These are phyloP conservation scores for Psephotus haematonotus DNA, from an alignment of 2,113 vertebrate species.

Conservation along the genomic window DNA sequence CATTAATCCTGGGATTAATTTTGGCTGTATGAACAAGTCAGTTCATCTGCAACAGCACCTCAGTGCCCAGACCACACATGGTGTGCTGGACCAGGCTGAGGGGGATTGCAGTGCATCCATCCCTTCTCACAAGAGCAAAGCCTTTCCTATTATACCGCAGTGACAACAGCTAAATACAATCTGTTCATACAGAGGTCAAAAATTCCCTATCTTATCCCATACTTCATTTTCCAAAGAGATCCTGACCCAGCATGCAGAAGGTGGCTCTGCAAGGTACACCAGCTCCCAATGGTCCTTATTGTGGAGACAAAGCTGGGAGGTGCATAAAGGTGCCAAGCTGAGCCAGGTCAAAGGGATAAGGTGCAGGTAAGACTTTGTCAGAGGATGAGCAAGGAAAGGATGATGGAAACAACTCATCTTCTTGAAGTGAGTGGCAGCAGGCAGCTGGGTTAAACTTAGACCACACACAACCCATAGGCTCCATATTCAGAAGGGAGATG, in stretches of 20 bases:
- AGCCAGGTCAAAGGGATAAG: background rate
- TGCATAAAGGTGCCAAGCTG: background rate
- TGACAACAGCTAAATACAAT: background rate
- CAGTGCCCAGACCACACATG: constrained; percentile 47
- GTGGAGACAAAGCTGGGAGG: background rate
- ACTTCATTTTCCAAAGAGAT: background rate
- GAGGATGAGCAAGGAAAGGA: background rate
- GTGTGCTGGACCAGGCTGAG: background rate
- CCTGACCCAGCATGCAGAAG: background rate
- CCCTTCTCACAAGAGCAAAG: constrained; percentile 14
- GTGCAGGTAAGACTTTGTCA: background rate
- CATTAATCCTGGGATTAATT: constrained; percentile 54
- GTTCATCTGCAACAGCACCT: constrained; percentile 14
- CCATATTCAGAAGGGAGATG: background rate
- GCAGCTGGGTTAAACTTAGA: background rate
- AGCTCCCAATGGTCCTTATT: background rate
- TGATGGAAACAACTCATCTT: background rate
- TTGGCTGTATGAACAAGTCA: background rate
- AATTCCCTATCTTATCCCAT: background rate
- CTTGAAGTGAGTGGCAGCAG: background rate
- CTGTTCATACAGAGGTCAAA: background rate
- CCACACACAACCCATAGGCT: background rate
- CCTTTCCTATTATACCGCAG: background rate
- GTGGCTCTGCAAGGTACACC: background rate
- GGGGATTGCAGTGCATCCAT: constrained; percentile 13